These are phyloP conservation scores for Hemicentrotus pulcherrimus DNA, from an alignment of 35 echinoderm and acorn worm species.

Conservation along the genomic window DNA sequence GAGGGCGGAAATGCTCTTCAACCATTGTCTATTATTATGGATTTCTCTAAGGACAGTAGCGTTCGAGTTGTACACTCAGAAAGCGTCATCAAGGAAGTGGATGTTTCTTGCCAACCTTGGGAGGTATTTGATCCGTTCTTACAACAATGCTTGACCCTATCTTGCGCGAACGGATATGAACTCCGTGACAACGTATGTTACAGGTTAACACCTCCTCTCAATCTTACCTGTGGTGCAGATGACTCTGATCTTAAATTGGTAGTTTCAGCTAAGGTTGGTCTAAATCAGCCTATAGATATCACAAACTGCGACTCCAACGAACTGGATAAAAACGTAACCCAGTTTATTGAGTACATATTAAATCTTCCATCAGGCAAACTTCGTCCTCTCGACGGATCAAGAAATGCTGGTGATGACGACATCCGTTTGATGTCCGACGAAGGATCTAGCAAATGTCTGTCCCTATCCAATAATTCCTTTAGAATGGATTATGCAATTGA, in stretches of 20 bases:
- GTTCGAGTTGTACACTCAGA: neutral
- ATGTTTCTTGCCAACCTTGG: neutral
- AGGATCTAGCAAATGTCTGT: neutral
- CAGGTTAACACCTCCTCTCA: neutral
- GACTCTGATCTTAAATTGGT: neutral
- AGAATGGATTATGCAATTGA: neutral
- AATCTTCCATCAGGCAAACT: neutral
- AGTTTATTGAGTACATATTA: neutral
- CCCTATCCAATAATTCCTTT: neutral
- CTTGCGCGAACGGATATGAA: conserved; percentile 18
- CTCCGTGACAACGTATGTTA: neutral
- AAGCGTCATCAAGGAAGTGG: neutral
- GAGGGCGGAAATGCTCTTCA: conserved; percentile 10
- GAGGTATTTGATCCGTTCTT: conserved; percentile 34
- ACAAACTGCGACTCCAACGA: neutral
- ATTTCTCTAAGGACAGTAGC: neutral
- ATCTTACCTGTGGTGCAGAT: conserved; percentile 36
- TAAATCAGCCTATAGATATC: neutral
- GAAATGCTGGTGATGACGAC: neutral
- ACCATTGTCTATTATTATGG: conserved; percentile 25
- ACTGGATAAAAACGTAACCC: neutral
- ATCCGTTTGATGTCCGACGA: neutral
- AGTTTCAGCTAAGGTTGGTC: neutral
- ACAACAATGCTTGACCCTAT: conserved; percentile 12
- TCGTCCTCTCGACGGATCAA: neutral